Evolutionary conservation across 2,113 vertebrate genomes (phyloP).

Genomic region (Thoracochromis brauschi): DNA sequence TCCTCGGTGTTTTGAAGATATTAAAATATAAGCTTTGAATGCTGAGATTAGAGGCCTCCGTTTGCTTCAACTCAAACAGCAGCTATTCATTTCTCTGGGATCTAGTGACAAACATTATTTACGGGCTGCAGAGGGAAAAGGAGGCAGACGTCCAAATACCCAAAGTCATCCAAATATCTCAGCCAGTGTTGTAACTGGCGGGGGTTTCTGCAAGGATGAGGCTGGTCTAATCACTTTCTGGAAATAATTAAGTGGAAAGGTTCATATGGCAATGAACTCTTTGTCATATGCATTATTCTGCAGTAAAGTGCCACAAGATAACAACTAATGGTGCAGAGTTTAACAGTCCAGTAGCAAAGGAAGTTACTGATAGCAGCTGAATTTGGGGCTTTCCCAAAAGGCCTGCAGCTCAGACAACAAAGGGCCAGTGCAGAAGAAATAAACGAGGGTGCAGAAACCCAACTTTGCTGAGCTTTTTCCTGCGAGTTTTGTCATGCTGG

Average conservation of each 20-base stretch:
- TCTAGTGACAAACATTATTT: constrained; percentile 15
- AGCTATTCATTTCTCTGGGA: constrained; percentile 10
- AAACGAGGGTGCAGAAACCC: neutral
- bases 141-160: constrained; percentile 6
- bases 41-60: neutral
- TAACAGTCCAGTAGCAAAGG: neutral
- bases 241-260: neutral
- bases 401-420: neutral
- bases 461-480: neutral
- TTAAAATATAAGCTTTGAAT: neutral
- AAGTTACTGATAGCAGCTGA: neutral
- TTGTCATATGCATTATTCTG: neutral
- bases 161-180: constrained; percentile 4
- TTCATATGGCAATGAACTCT: neutral
- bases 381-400: neutral
- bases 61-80: neutral
- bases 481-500: constrained; percentile 3
- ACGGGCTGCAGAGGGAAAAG: neutral
- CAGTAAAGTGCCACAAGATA: neutral
- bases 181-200: neutral
- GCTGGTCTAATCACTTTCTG: neutral
- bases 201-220: neutral
- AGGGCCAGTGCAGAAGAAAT: neutral
- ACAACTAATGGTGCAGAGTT: rapidly evolving
- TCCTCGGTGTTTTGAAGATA: neutral